Conservation (phyloP, 2,797 vertebrate genomes). For the Diplodus puntazzo region DNA sequence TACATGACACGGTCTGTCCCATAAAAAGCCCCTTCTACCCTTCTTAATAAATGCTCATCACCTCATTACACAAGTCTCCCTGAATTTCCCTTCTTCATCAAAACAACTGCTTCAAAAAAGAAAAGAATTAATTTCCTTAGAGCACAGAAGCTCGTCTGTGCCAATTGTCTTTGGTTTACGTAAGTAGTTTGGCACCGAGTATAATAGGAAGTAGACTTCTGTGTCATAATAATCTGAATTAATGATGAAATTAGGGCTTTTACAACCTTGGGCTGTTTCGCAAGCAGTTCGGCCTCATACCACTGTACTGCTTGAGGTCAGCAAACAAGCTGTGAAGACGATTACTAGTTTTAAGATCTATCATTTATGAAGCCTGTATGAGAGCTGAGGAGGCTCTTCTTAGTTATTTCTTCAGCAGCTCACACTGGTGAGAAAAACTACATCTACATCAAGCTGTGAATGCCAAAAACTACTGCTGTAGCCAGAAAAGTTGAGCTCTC, state of each 20-base stretch:
- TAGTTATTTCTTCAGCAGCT: background rate
- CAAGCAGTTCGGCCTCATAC: background rate
- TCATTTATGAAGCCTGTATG: background rate
- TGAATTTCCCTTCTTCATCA: background rate
- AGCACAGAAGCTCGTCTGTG: background rate
- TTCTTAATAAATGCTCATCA: background rate
- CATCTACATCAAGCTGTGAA: background rate
- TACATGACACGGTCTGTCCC: background rate
- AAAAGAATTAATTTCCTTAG: background rate
- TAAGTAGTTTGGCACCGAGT: background rate
- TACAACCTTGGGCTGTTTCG: background rate
- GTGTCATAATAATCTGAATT: background rate
- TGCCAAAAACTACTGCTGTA: background rate
- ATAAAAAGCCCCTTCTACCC: background rate
- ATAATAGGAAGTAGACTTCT: background rate
- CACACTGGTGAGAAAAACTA: background rate
- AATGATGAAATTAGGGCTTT: background rate
- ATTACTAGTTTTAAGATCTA: background rate
- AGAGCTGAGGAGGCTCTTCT: background rate
- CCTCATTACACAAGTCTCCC: slow-evolving; percentile 8
- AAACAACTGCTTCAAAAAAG: background rate
- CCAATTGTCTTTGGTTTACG: background rate
- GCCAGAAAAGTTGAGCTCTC: background rate
- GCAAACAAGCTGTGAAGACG: no score
- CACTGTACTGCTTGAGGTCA: background rate